Base-by-base conservation (phyloP, 2,113 vertebrate genomes). In the Heloderma charlesbogerti region DNA sequence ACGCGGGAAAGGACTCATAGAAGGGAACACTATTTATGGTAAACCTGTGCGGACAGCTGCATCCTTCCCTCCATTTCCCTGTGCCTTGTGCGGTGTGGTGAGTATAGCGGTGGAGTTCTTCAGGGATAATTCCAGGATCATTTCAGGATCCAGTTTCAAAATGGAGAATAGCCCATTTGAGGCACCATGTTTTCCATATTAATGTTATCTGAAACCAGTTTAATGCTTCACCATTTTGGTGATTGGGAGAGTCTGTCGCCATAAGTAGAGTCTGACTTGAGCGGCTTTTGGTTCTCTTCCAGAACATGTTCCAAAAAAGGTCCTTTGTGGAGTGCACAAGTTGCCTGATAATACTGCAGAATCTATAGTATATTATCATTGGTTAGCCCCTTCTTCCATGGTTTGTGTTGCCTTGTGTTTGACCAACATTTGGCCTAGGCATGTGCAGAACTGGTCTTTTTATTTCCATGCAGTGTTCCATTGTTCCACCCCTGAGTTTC, bases 11-110 rank as follows among this genome's bases (percentile, higher is more conserved):
- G 98, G 98, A 1, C 97, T 99, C 43, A 98, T 99, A 4, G 98
- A 99, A 94, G 98, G 98, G 85, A 99, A 99, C 72, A 97, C 97
- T 90, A 98, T 99, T 88, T 99, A 98, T 1, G 98, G 98, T 99
- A 95, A 96, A 25, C 0, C 0, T 0, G 1, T 18, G 13, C 8
- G 37, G n/a, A n/a, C 0, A 0, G 4, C 13, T 6, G 40, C 43
- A n/a, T 16, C 12, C 2, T 66, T 12, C 37, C 1, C 6, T 48
- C 45, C 0, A 0, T 43, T 45, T 66, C 84, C 31, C 77, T 22
- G 25, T 57, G 45, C 37, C 34, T 37, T 82, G 34, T 82, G 80
- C 22, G 34, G 34, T 72, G 15, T n/a, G 3, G 20, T 67, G 82
- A 15, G 10, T 27, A 22, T 66, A 40, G n/a, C 27, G 69, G 83